Base-by-base conservation (phyloP, 2,797 vertebrate species). In the Periparus ater region DNA sequence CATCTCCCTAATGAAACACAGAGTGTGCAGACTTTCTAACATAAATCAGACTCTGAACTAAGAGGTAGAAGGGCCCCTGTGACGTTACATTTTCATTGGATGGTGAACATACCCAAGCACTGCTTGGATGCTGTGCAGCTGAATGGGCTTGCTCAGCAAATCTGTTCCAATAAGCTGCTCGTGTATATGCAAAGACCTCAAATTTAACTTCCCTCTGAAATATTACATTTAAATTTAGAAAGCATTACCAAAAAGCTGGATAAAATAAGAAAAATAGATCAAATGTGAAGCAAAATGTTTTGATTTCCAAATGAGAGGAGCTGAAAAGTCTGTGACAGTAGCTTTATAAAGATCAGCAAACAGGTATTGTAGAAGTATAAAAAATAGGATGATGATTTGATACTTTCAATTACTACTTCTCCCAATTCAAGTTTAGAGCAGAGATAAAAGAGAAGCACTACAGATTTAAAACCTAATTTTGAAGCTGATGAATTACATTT, bases 61-160 rank as follows among this genome's bases (percentile, higher is more conserved):
- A 14, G 62, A 60, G 23, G 18, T 30, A 29, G 63, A 77, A 80
- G 34, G 26, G 32, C 21, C 22, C 7, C 66, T 17, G 14, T 60
- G 58, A 57, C 1, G 1, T 29, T 11, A 48, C 0, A 1, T 50
- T 61, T 34, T 61, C 62, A 55, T 1, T 2, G 4, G 63, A 18
- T 17, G 15, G 18, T 50, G 51, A 61, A 55, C 0, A 5, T 8
- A 58, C 7, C 13, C 40, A 44, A 30, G 34, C 10, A 17, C 22
- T 34, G 26, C 34, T 32, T 53, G 14, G 32, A 14, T 29, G 47
- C 57, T 18, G 6, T 29, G 50, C 73, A 78, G 71, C 18, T 74
- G 15, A 42, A 29, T 0, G 2, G 68, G 23, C 25, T 79, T 50
- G 27, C 44, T 20, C 11, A 73, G 75, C 32, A 88, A n/a, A 85